phyloP scores from a whole-genome alignment of 2,888 invertebrate genomes.

The Tinea trinotella region DNA sequence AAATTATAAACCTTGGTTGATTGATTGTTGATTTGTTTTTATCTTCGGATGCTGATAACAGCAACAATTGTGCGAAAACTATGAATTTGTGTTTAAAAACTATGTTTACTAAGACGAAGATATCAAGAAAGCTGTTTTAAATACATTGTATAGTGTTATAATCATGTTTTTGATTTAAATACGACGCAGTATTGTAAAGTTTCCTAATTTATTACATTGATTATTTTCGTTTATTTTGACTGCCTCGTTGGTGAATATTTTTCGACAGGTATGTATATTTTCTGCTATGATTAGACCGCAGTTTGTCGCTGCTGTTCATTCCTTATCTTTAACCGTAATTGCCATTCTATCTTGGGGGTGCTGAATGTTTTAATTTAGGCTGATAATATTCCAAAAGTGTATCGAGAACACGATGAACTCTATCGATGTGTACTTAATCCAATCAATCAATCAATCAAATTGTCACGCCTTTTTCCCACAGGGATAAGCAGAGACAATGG shows the following conservation, averaged over 20 bases:
- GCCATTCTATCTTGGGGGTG: no score
- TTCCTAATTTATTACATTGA: neutral
- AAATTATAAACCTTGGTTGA: neutral
- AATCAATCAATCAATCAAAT: no score
- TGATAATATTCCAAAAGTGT: no score
- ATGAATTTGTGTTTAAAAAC: slow-evolving; percentile 22
- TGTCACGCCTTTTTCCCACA: no score
- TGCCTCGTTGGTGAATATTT: neutral
- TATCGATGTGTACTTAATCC: no score
- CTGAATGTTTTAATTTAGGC: no score
- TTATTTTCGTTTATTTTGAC: neutral
- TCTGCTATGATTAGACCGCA: no score
- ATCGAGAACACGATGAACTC: no score
- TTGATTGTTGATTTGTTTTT: slow-evolving; percentile 4
- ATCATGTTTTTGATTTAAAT: neutral
- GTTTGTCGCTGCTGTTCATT: no score
- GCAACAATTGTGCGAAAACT: neutral
- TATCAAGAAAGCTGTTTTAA: slow-evolving; percentile 21
- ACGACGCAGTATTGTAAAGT: slow-evolving; percentile 1
- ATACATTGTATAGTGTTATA: neutral
- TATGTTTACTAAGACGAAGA: slow-evolving; percentile 21
- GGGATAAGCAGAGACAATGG: no score
- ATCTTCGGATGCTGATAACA: neutral
- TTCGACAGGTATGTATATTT: neutral
- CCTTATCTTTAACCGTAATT: no score